Evolutionary conservation across 2,888 invertebrate genomes (phyloP).

Genomic region (Tenthredo distinguenda): DNA sequence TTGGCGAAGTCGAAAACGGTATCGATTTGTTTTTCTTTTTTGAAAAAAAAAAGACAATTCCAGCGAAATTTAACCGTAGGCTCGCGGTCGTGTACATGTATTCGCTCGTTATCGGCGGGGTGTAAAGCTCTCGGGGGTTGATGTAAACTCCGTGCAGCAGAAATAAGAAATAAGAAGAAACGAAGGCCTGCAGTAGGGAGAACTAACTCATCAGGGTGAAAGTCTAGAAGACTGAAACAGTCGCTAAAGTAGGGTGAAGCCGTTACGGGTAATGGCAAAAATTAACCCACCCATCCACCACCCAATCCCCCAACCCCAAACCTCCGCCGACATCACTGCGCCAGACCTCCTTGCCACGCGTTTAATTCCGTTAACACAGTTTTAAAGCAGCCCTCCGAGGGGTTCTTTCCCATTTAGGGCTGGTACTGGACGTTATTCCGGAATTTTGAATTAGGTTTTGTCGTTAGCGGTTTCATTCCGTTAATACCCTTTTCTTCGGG

Average conservation of each 20-base stretch:
- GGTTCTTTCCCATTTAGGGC: conserved; percentile 52
- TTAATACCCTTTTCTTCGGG: conserved; percentile 39
- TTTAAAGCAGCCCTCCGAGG: conserved; percentile 54
- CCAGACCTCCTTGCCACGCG: conserved; percentile 44
- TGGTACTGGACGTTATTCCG: conserved; percentile 37
- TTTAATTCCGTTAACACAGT: conserved; percentile 59
- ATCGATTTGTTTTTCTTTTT: too few species aligned
- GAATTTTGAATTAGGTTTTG: conserved; percentile 54
- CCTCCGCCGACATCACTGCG: conserved; percentile 26
- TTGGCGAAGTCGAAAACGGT: too few species aligned
- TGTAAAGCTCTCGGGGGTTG: neutral
- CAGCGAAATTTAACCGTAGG: neutral
- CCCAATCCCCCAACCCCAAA: conserved; percentile 3
- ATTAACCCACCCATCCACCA: conserved; percentile 56
- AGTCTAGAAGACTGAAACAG: conserved; percentile 61
- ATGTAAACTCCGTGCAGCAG: neutral
- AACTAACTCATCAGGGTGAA: conserved; percentile 67
- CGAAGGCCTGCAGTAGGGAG: conserved; percentile 7
- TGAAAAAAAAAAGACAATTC: neutral
- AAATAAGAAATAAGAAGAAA: neutral
- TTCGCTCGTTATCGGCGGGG: conserved; percentile 17
- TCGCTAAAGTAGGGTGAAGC: conserved; percentile 56
- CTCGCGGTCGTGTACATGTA: neutral
- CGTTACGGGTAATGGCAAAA: conserved; percentile 59
- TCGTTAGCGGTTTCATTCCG: conserved; percentile 55